phyloP scores from a whole-genome alignment of 2,888 invertebrate species.

The Philereme vetulata region DNA sequence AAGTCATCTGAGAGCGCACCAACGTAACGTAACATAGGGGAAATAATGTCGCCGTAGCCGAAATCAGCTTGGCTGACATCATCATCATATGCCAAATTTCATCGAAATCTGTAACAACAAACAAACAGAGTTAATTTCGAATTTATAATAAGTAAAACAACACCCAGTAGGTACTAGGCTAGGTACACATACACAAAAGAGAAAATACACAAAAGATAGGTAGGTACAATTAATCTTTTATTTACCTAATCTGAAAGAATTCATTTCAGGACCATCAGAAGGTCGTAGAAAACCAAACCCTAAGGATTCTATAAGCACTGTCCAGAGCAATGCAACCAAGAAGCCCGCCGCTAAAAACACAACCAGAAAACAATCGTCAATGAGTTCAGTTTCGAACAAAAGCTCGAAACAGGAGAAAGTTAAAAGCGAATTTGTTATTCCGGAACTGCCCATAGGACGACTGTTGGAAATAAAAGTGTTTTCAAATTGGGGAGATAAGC shows the following conservation, averaged over 20 bases:
- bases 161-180: too few species aligned
- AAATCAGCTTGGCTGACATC: too few species aligned
- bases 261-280: constrained; percentile 50
- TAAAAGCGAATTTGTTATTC: constrained; percentile 87
- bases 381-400: constrained; percentile 53
- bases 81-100: too few species aligned
- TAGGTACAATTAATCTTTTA: neutral
- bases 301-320: constrained; percentile 47
- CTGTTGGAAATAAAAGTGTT: constrained; percentile 87
- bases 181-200: too few species aligned
- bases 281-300: constrained; percentile 45
- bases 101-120: too few species aligned
- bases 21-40: too few species aligned
- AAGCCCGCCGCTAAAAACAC: constrained; percentile 49
- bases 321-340: constrained; percentile 42
- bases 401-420: constrained; percentile 50
- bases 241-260: neutral
- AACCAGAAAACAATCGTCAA: constrained; percentile 53
- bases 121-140: too few species aligned
- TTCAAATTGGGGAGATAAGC: constrained; percentile 91
- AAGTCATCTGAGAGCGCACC: too few species aligned
- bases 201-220: too few species aligned
- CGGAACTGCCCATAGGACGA: constrained; percentile 89
- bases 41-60: too few species aligned
- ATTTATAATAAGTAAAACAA: too few species aligned